Base-by-base conservation (phyloP, 2,888 invertebrate genomes). In the Ectropis crepuscularia region DNA sequence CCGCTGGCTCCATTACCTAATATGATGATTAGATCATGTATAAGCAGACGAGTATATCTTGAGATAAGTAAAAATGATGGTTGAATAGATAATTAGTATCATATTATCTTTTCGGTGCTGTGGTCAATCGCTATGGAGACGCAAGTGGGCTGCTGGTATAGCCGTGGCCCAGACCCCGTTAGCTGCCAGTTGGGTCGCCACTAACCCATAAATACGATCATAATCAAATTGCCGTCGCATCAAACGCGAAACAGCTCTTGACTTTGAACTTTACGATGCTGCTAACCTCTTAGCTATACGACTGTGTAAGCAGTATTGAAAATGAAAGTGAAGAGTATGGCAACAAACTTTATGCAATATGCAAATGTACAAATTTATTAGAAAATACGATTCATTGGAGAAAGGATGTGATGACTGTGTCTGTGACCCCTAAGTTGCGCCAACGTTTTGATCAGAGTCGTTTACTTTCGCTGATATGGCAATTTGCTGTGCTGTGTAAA, bases 301-400 rank as follows among this genome's bases (percentile, higher is more conserved):
- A 9, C 38, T 7, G 36, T 11, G 11, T 53, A 28, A 53, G 37
- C 43, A 42, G 38, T 5, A 46, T 67, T 36, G 53, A 62, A 61
- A 65, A 55, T 51, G 57, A 65, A 61, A 63, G 65, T 64, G 8
- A 55, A 8, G 7, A 53, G 45, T 42, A 47, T 16, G 2, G 41
- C 11, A 12, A 43, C 36, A 49, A 53, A 57, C 12, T 55, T 50
- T 47, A 58, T 47, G 61, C 64, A 62, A 58, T 57, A 65, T 57
- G 54, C 42, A 57, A 65, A 54, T 53, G 49, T 50, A 7, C n/a
- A 55, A 60, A 39, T 28, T 16, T 47, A 63, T 48, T 37, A 51
- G 66, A 69, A 74, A 76, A 68, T 71, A 72, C 78, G 74, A 79
- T 70, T 74, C 68, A 77, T 61, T 64, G 69, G 75, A 75, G 81